Evolutionary conservation across 2,888 invertebrate species (phyloP), one percentile per base, ranked within the genome.

Genomic region (Tetragnatha montana): DNA sequence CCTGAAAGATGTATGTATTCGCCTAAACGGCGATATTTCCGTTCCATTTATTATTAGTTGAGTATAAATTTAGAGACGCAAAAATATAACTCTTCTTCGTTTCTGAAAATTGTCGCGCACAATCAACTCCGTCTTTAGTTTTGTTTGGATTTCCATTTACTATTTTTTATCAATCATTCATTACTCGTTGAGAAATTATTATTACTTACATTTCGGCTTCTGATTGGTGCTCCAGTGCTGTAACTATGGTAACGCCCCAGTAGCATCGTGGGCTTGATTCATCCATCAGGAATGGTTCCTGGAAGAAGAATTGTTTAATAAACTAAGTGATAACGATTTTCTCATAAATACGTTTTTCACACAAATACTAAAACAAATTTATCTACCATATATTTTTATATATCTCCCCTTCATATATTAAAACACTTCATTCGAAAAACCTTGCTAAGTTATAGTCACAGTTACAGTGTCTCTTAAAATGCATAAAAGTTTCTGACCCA

Each of bases 81-180:
- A 50, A 49, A 17, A 50, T 10, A 49, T 19, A 35, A 35, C 35
- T n/a, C 50, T 76, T 17, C 8, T 35, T 74, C 49, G 49, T 19
- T n/a, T 35, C 35, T 35, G n/a, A 76, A 50, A 50, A 76, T n/a
- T 49, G 47, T 76, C 76, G 60, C 79, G 79, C 79, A 79, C 79
- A 79, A 79, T 21, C 10, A 47, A 79, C 17, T 79, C 79, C 79
- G 79, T 68, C 79, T 68, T 79, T 68, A 21, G 79, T 79, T 79
- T 79, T 68, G 14, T 79, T 60, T 60, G 12, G 12, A 60, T 8
- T 12, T 60, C 12, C 60, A 17, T 60, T 60, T 60, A 60, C 60
- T 60, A 10, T 60, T 60, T 60, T 60, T 60, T 12, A 60, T 60
- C 12, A 60, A 60, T 60, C 17, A 10, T 17, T 17, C 14, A 12